phyloP scores from a whole-genome alignment of 2,888 invertebrate species.

The Hypomecis atomaria region DNA sequence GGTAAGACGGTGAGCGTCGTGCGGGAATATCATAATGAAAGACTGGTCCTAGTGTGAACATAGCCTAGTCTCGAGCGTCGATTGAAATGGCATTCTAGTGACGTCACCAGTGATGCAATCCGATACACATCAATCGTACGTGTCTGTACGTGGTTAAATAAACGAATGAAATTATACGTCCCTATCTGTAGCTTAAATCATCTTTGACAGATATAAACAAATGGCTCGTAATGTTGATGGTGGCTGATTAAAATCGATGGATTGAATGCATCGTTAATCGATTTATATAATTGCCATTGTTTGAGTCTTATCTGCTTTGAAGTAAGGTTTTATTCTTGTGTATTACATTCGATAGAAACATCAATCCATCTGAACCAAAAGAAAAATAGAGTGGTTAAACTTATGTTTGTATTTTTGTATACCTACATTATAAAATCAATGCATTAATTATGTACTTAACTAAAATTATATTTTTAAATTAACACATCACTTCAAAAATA shows the following conservation, averaged over 20 bases:
- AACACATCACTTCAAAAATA: too few species aligned
- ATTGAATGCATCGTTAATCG: constrained; percentile 1
- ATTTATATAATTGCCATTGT: neutral
- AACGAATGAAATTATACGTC: constrained; percentile 41
- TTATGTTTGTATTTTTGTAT: too few species aligned
- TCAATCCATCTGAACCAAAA: too few species aligned
- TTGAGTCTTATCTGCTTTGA: neutral
- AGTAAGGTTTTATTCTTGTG: neutral
- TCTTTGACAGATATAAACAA: constrained; percentile 36
- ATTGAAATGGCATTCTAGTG: constrained; percentile 64
- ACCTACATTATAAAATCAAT: too few species aligned
- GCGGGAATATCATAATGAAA: neutral
- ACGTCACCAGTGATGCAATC: constrained; percentile 79
- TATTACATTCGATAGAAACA: too few species aligned
- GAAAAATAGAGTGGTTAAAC: too few species aligned
- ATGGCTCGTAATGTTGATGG: constrained; percentile 24
- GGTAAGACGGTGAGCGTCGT: too few species aligned
- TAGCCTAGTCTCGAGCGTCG: constrained; percentile 57
- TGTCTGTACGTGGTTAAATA: constrained; percentile 40
- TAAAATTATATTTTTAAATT: too few species aligned
- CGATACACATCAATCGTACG: constrained; percentile 50
- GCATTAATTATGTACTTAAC: too few species aligned
- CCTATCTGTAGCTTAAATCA: constrained; percentile 35
- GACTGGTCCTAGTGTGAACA: constrained; percentile 33
- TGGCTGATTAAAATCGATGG: constrained; percentile 17